A percentile compares a stretch with the other conserved stretches of the same genome.
Conservation (phyloP, 2,113 vertebrate genomes). For the Mormyrus iriodes region DNA sequence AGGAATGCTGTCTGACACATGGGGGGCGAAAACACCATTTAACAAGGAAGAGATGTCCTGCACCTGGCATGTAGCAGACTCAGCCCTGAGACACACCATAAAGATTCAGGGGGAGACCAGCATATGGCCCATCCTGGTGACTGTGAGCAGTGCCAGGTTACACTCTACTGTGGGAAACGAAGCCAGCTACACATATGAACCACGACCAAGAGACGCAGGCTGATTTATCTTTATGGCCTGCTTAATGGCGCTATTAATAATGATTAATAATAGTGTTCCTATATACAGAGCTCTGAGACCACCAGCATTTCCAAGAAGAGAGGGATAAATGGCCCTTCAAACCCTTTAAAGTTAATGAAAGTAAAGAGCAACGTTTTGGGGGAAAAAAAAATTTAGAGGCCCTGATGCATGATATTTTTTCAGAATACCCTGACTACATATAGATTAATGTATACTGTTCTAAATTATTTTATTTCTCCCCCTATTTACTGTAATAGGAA, state of each 20-base stretch:
- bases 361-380: neutral
- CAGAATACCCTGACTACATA: neutral
- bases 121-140: neutral
- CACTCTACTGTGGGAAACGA: neutral
- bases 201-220: neutral
- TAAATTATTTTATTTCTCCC: neutral
- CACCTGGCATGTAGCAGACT: neutral
- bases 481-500: neutral
- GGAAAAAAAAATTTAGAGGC: neutral
- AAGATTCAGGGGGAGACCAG: neutral
- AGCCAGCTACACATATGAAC: neutral
- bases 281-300: neutral
- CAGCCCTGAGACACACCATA: neutral
- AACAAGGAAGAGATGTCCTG: neutral
- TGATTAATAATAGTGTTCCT: neutral
- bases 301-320: neutral
- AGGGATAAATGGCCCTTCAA: neutral
- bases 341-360: neutral
- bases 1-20: neutral
- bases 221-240: neutral
- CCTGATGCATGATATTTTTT: neutral
- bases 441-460: neutral
- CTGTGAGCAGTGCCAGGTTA: neutral
- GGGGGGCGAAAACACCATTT: neutral
- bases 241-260: too few relatives aligned